Percentiles rank a stretch among this genome's conserved stretches.
Evolutionary conservation across 2,888 invertebrate genomes (phyloP).

Genomic region (Campoplex capitator): DNA sequence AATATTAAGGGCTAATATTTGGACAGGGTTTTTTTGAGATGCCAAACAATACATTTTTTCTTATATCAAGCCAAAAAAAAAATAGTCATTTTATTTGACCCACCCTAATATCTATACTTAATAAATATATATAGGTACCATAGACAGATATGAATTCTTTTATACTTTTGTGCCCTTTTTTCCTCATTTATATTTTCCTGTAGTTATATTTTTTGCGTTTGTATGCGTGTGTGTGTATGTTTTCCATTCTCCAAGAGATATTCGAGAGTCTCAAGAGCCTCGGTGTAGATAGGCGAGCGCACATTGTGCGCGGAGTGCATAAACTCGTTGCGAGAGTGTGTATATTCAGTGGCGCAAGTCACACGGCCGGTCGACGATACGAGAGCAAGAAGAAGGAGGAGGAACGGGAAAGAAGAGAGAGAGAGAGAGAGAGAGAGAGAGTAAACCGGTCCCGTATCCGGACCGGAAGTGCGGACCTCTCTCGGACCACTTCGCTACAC

Average conservation of each 20-base stretch:
- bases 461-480: constrained; percentile 84
- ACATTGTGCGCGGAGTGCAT: constrained; percentile 6
- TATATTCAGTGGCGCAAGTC: constrained; percentile 43
- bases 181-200: constrained; percentile 10
- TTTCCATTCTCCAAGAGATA: constrained; percentile 21
- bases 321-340: constrained; percentile 9
- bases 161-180: constrained; percentile 8
- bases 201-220: constrained; percentile 18
- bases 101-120: too few relatives aligned
- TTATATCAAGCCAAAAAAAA: too few relatives aligned
- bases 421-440: constrained; percentile 63
- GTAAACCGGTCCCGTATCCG: constrained; percentile 83
- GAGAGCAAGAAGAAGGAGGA: constrained; percentile 34
- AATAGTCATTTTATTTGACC: too few relatives aligned
- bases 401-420: constrained; percentile 49
- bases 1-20: too few relatives aligned
- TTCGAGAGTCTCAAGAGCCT: constrained; percentile 9
- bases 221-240: not conserved
- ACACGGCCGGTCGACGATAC: constrained; percentile 39
- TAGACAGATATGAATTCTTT: not conserved
- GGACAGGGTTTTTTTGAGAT: too few relatives aligned
- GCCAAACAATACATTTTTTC: too few relatives aligned
- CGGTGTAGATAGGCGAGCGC: not conserved
- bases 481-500: constrained; percentile 77
- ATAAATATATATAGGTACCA: not conserved